These are phyloP conservation scores for Drosophila suzukii DNA, from an alignment of 1,140 invertebrate genomes.

Conservation along the genomic window DNA sequence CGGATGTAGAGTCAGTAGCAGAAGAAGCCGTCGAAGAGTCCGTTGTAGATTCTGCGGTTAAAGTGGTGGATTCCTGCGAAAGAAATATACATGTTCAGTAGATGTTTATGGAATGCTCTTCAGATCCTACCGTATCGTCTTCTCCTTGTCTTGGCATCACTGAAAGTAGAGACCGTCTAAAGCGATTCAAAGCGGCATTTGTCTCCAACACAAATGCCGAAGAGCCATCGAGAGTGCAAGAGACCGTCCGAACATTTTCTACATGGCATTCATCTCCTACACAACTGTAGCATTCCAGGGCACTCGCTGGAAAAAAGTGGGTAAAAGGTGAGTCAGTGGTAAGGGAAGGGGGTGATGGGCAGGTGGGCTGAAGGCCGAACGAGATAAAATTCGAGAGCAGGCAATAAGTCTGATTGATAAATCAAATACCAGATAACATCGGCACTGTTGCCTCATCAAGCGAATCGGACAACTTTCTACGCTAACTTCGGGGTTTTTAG, in stretches of 20 bases:
- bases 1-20: constrained; percentile 3
- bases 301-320: constrained; percentile 28
- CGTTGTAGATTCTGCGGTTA: neutral
- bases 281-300: constrained; percentile 63
- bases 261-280: constrained; percentile 46
- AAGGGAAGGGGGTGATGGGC: neutral
- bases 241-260: neutral
- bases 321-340: constrained; percentile 6
- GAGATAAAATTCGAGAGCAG: constrained; percentile 34
- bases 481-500: constrained; percentile 11
- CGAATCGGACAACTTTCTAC: constrained; percentile 25
- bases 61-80: neutral
- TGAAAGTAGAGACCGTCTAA: neutral
- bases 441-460: constrained; percentile 15
- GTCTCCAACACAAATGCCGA: neutral
- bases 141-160: neutral
- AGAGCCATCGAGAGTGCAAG: constrained; percentile 31
- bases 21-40: neutral
- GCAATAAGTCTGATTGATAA: constrained; percentile 56
- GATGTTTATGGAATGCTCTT: neutral
- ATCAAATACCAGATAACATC: constrained; percentile 50
- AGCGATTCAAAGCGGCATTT: neutral
- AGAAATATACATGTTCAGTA: no score
- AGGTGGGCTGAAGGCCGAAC: constrained; percentile 10
- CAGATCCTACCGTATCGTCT: neutral